Evolutionary conservation across 1,140 invertebrate genomes (phyloP), one percentile per base, ranked within the genome.

Genomic region (Rhopalosiphum maidis): DNA sequence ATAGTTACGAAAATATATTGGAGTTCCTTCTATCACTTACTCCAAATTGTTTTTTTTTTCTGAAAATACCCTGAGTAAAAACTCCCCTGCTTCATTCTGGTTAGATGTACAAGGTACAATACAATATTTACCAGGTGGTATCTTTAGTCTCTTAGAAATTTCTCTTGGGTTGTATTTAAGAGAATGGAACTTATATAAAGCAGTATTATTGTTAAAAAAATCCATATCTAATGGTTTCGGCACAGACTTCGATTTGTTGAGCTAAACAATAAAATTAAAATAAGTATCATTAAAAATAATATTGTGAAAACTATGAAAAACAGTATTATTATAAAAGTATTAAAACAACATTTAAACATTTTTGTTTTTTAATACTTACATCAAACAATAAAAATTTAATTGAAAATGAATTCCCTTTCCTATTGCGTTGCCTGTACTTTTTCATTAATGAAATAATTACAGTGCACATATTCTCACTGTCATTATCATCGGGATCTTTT

Each of bases 61-160:
- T 94, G 98, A 99, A 96, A 99, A 99, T 55, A 99, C 97, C 94
- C 99, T 96, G 23, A 99, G 95, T 91, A 99, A 96, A 95, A 99
- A 99, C 95, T 99, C 98, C 91, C 98, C 99, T 95, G 99, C 98
- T 94, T 99, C 97, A 94, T 99, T 97, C 0, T 99, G 98, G 94
- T 99, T 99, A 95, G 99, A 99, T 18, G 99, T 99, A 35, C 98
- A 99, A 5, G 99, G 99, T 87, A 99, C 97, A 94, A 99, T 99
- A 94, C 98, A 98, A 96, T 99, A 99, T 4, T 97, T 97, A 18
- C 99, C 99, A 0, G 98, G 98, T 25, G 98, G 97, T 90, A 99
- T 96, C 95, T 98, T 99, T 95, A 99, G 99, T 68, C 98, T 96
- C 93, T 97, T 97, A 94, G 97, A 98, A 30, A 99, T 98, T 96